Percentiles rank a stretch among this genome's conserved stretches.
These are phyloP conservation scores for Caenorhabditis auriculariae DNA, from an alignment of 2,888 invertebrate species.

Conservation along the genomic window DNA sequence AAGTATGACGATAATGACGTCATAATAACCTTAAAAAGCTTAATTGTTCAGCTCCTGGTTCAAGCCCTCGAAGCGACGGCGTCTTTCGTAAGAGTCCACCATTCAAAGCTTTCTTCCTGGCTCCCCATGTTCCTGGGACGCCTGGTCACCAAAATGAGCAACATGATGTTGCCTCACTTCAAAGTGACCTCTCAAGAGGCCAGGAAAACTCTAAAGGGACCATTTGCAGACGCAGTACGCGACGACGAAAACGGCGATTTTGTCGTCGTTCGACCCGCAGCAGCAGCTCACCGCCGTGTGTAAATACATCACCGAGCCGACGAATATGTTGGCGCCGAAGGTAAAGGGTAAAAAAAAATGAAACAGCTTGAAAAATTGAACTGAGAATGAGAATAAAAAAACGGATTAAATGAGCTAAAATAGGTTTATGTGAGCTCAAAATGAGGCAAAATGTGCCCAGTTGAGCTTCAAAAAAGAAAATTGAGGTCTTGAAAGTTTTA, in stretches of 20 bases:
- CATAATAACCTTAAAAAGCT: neutral
- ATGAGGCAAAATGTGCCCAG: neutral
- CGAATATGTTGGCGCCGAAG: slow-evolving; percentile 15
- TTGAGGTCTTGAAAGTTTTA: neutral
- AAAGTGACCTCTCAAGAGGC: too few relatives aligned
- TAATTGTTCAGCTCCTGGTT: slow-evolving; percentile 4
- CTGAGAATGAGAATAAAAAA: too few relatives aligned
- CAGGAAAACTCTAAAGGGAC: too few relatives aligned
- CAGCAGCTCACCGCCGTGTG: slow-evolving; percentile 21
- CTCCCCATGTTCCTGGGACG: slow-evolving; percentile 15
- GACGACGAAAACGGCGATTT: slow-evolving; percentile 13
- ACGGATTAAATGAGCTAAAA: too few relatives aligned
- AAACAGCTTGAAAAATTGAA: too few relatives aligned
- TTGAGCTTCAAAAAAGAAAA: neutral
- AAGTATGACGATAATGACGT: too few relatives aligned
- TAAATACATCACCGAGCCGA: slow-evolving; percentile 24
- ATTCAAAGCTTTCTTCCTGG: slow-evolving; percentile 10
- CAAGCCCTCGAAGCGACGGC: slow-evolving; percentile 13
- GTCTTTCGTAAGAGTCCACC: slow-evolving; percentile 6
- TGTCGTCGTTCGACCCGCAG: slow-evolving; percentile 12
- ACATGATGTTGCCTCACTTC: slow-evolving; percentile 14
- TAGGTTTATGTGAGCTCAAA: too few relatives aligned
- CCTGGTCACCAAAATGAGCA: slow-evolving; percentile 16
- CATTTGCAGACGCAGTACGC: slow-evolving; percentile 7
- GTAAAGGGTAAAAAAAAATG: too few relatives aligned